These are phyloP conservation scores for Propithecus deckenii DNA, from an alignment of 2,797 vertebrate species.

Conservation along the genomic window DNA sequence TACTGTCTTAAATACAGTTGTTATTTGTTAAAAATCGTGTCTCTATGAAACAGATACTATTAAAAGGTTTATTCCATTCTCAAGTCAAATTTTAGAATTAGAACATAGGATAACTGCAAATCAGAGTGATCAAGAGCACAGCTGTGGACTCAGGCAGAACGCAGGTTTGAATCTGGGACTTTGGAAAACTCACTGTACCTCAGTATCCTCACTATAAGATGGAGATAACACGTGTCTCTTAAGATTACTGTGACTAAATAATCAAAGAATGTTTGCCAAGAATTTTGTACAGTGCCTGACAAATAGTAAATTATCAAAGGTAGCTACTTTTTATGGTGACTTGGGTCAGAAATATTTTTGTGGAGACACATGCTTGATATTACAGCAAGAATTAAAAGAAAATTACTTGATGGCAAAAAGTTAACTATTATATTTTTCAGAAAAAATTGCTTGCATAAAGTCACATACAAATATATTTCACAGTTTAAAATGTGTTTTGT, in stretches of 20 bases:
- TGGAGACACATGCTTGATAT: not conserved
- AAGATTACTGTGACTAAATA: not conserved
- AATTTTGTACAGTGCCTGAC: not conserved
- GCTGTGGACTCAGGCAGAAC: not conserved
- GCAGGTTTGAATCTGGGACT: not conserved
- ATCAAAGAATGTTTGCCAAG: not conserved
- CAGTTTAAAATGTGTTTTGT: not conserved
- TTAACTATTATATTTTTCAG: not conserved
- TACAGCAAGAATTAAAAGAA: not conserved
- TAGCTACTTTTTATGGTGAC: not conserved
- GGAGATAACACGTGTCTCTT: not conserved
- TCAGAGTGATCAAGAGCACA: not conserved
- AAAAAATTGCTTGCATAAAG: not conserved
- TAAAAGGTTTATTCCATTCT: not conserved
- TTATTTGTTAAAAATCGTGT: not conserved
- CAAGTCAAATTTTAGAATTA: constrained; percentile 5
- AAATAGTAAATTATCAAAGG: not conserved
- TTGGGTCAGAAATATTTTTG: not conserved
- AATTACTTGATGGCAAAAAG: not conserved
- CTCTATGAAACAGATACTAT: not conserved
- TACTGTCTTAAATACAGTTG: not conserved
- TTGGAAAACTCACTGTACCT: not conserved
- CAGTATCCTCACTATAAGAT: not conserved
- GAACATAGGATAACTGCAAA: not conserved
- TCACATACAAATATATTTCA: not conserved